phyloP scores from a whole-genome alignment of 2,888 invertebrate species.

The Mycalesis mineus region DNA sequence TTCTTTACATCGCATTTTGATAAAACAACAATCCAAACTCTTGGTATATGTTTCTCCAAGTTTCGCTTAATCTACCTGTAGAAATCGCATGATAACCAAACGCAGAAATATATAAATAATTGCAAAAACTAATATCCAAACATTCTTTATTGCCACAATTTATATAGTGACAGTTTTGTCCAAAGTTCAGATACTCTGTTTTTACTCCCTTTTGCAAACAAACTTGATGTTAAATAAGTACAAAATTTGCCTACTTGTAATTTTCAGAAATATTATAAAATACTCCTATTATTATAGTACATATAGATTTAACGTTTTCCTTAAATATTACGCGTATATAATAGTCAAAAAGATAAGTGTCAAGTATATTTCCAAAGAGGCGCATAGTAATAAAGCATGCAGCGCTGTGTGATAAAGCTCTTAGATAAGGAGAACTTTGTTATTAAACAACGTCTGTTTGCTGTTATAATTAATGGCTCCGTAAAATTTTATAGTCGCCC shows the following conservation, averaged over 20 bases:
- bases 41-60: too few relatives aligned
- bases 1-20: too few relatives aligned
- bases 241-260: neutral
- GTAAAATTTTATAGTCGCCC: slow-evolving; percentile 11
- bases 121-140: too few relatives aligned
- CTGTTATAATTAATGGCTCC: slow-evolving; percentile 8
- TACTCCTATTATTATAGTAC: neutral
- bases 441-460: slow-evolving; percentile 21
- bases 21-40: too few relatives aligned
- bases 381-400: slow-evolving; percentile 18
- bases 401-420: slow-evolving; percentile 16
- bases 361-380: slow-evolving; percentile 12
- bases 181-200: too few relatives aligned
- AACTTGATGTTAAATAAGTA: neutral
- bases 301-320: neutral
- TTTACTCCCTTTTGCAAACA: too few relatives aligned
- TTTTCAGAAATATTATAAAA: too few relatives aligned
- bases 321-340: neutral
- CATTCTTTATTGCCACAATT: too few relatives aligned
- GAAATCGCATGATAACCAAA: too few relatives aligned
- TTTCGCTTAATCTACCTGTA: too few relatives aligned
- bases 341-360: slow-evolving; percentile 1
- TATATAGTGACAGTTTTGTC: too few relatives aligned
- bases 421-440: slow-evolving; percentile 20
- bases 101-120: too few relatives aligned